These are phyloP conservation scores for Sardinella longiceps DNA, from an alignment of 2,797 vertebrate species.

Conservation along the genomic window DNA sequence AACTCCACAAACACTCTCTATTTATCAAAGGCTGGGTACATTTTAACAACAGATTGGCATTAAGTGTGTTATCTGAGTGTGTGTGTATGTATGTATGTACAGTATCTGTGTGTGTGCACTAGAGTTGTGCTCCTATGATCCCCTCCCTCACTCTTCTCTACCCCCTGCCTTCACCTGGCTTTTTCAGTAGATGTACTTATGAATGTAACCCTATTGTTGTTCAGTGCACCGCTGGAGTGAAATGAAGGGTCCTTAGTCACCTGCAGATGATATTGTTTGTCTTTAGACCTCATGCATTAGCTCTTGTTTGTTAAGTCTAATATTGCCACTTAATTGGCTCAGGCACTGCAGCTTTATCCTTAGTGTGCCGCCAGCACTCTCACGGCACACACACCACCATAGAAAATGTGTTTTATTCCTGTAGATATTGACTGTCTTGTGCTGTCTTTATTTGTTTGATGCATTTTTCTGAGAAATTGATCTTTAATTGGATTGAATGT, in stretches of 20 bases:
- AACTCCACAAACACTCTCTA: conserved; percentile 35
- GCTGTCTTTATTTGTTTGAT: background rate
- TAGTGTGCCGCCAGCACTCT: background rate
- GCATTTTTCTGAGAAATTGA: conserved; percentile 10
- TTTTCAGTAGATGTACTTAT: background rate
- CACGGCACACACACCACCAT: background rate
- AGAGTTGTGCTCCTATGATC: background rate
- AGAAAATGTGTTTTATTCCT: background rate
- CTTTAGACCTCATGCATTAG: background rate
- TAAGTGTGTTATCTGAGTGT: conserved; percentile 70
- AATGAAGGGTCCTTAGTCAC: background rate
- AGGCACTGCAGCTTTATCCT: background rate
- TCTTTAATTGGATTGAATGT: background rate
- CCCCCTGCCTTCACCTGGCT: background rate
- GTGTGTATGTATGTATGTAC: conserved; percentile 3
- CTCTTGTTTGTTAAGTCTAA: background rate
- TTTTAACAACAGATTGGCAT: conserved; percentile 79
- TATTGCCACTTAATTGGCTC: background rate
- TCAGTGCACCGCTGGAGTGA: background rate
- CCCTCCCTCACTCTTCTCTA: background rate
- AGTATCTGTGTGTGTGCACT: background rate
- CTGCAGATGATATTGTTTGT: background rate
- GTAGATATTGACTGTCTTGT: background rate
- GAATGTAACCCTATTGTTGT: background rate
- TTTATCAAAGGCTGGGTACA: conserved; percentile 64